Conservation (phyloP, 2,797 vertebrate genomes). For the Chloroceryle inda region DNA sequence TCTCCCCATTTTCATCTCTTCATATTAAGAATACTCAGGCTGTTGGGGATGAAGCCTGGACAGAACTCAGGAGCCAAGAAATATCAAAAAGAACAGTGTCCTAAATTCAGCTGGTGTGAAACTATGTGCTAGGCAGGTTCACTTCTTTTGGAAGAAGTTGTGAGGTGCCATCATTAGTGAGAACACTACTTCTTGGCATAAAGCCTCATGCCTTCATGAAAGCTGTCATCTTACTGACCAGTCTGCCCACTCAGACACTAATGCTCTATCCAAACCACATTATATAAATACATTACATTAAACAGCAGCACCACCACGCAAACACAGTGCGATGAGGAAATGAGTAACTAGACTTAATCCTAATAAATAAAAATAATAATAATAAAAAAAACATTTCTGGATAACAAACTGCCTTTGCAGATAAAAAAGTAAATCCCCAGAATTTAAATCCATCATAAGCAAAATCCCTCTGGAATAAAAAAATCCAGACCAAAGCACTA, state of each 20-base stretch:
- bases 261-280: neutral
- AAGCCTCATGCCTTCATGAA: neutral
- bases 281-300: neutral
- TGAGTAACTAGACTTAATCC: neutral
- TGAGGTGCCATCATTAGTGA: neutral
- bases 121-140: neutral
- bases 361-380: slow-evolving; percentile 37
- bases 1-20: neutral
- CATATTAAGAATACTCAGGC: neutral
- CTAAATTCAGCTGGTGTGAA: neutral
- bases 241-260: neutral
- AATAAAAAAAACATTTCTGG: slow-evolving; percentile 18
- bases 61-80: neutral
- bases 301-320: neutral
- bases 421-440: slow-evolving; percentile 52
- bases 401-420: slow-evolving; percentile 19
- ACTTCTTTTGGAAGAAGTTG: neutral
- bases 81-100: neutral
- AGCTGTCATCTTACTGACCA: neutral
- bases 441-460: slow-evolving; percentile 24
- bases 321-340: neutral
- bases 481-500: neutral
- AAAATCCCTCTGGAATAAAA: slow-evolving; percentile 33
- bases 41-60: neutral
- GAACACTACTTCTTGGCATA: neutral